A percentile compares a stretch with the other conserved stretches of the same genome.
phyloP scores from a whole-genome alignment of 1,140 invertebrate genomes.

The Galleria mellonella region DNA sequence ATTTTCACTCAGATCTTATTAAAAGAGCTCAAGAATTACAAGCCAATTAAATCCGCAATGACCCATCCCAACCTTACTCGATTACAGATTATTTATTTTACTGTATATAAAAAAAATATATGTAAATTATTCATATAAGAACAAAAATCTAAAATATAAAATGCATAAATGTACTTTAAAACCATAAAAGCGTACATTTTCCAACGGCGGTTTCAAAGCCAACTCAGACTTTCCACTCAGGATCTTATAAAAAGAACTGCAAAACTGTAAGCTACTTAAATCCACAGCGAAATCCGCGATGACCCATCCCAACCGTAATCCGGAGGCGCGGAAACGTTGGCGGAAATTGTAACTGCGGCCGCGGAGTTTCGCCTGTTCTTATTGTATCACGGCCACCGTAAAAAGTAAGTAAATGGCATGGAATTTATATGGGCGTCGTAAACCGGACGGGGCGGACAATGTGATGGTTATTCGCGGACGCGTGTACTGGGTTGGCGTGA shows the following conservation, averaged over 20 bases:
- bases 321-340: constrained; percentile 2
- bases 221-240: neutral
- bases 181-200: too few relatives aligned
- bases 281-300: neutral
- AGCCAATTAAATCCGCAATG: too few relatives aligned
- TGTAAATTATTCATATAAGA: too few relatives aligned
- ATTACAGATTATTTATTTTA: too few relatives aligned
- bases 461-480: neutral
- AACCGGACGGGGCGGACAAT: neutral
- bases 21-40: neutral
- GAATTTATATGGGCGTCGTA: constrained; percentile 15
- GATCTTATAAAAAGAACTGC: constrained; percentile 2
- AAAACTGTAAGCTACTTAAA: constrained; percentile 4
- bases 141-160: too few relatives aligned
- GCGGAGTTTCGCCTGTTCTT: neutral
- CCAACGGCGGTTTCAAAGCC: neutral
- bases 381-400: neutral
- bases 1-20: neutral
- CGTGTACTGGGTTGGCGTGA: too few relatives aligned
- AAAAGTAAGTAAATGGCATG: constrained; percentile 13
- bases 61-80: too few relatives aligned
- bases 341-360: constrained; percentile 1
- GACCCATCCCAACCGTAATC: neutral
- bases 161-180: too few relatives aligned
- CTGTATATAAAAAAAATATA: too few relatives aligned